Conservation (phyloP, 2,888 invertebrate genomes). For the Notodonta ziczac region DNA sequence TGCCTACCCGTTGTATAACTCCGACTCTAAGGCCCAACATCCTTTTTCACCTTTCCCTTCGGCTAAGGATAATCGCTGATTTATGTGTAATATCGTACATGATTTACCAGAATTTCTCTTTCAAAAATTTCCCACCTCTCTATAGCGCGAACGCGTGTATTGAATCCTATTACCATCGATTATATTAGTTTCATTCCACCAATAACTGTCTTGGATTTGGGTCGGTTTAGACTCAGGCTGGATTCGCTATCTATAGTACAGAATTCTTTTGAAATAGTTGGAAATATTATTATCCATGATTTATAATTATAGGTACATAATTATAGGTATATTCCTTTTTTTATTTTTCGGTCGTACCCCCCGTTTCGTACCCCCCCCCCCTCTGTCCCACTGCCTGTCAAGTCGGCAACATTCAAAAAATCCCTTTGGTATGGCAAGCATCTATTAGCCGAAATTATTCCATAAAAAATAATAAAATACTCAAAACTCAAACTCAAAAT, state of each 20-base stretch:
- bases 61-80: constrained; percentile 65
- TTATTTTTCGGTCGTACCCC: too few relatives aligned
- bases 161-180: constrained; percentile 44
- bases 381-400: too few relatives aligned
- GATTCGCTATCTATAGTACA: background rate
- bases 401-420: too few relatives aligned
- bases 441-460: too few relatives aligned
- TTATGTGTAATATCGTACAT: constrained; percentile 65
- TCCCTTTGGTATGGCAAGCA: too few relatives aligned
- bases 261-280: too few relatives aligned
- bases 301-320: too few relatives aligned
- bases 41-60: constrained; percentile 46
- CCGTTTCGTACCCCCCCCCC: too few relatives aligned
- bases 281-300: too few relatives aligned
- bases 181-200: constrained; percentile 1
- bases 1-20: background rate
- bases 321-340: too few relatives aligned
- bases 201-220: background rate
- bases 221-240: background rate
- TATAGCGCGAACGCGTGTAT: constrained; percentile 42
- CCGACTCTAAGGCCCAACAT: constrained; percentile 36
- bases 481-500: too few relatives aligned
- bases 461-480: too few relatives aligned
- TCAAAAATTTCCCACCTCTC: constrained; percentile 39
- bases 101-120: constrained; percentile 59